phyloP scores from a whole-genome alignment of 2,797 vertebrate genomes.

The Arctocebus calabarensis region DNA sequence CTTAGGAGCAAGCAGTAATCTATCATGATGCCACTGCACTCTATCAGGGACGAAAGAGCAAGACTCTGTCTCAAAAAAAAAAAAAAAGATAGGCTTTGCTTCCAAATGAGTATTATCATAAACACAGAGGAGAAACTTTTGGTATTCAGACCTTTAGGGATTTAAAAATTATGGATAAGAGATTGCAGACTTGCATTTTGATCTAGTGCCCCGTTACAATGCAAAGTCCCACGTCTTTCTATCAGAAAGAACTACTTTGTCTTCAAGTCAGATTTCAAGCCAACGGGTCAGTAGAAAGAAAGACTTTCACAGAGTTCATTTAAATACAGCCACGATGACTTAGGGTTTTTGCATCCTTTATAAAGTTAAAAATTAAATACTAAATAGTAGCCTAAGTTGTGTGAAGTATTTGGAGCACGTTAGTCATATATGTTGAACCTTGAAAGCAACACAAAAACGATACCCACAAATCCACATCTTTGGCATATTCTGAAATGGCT shows the following conservation, averaged over 20 bases:
- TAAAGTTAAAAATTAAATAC: conserved; percentile 66
- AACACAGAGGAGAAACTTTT: not conserved
- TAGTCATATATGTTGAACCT: not conserved
- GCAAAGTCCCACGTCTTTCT: not conserved
- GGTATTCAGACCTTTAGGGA: conserved; percentile 30
- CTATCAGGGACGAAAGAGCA: too few species aligned
- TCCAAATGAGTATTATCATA: conserved; percentile 45
- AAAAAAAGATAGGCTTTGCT: conserved; percentile 10
- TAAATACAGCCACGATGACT: conserved; percentile 30
- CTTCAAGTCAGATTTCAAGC: conserved; percentile 41
- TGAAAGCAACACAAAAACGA: not conserved
- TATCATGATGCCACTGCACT: too few species aligned
- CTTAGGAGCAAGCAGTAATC: too few species aligned
- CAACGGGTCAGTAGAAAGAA: not conserved
- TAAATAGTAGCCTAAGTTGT: conserved; percentile 18
- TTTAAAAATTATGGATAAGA: not conserved
- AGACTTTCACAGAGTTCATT: not conserved
- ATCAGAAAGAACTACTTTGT: conserved; percentile 32
- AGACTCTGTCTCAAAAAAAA: too few species aligned
- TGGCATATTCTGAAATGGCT: not conserved
- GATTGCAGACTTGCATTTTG: not conserved
- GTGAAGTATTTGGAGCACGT: conserved; percentile 34
- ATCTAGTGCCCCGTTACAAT: not conserved
- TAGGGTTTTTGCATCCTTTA: conserved; percentile 27
- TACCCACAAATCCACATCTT: not conserved